phyloP scores from a whole-genome alignment of 1,140 invertebrate genomes.

The Magallana gigas region DNA sequence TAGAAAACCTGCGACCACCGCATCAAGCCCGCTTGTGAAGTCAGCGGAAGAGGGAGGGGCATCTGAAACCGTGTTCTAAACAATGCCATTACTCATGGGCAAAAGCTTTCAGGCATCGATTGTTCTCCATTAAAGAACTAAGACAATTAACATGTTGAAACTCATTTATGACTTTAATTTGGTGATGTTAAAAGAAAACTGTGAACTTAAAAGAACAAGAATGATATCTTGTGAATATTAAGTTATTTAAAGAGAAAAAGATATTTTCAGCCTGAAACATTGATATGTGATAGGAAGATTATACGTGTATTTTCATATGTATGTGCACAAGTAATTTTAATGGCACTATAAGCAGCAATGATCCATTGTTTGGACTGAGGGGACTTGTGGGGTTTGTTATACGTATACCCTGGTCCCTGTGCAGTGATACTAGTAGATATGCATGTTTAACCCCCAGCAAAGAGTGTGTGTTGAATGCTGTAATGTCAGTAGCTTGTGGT shows the following conservation, averaged over 20 bases:
- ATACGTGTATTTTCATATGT: background rate
- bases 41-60: constrained; percentile 42
- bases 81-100: background rate
- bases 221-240: background rate
- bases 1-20: constrained; percentile 53
- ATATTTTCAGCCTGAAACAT: background rate
- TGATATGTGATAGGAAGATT: background rate
- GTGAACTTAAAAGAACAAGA: background rate
- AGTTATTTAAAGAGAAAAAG: background rate
- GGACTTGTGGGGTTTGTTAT: background rate
- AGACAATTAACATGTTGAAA: background rate
- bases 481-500: background rate
- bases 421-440: background rate
- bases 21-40: constrained; percentile 27
- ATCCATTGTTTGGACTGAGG: background rate
- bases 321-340: background rate
- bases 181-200: background rate
- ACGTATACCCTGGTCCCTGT: constrained; percentile 10
- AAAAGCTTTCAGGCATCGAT: background rate
- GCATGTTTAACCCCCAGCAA: constrained; percentile 2
- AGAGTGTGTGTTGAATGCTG: background rate
- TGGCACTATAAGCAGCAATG: background rate
- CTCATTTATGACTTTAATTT: no score
- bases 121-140: background rate
- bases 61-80: constrained; percentile 53